Evolutionary conservation across 2,797 vertebrate species (phyloP).

Genomic region (Potorous gilbertii): DNA sequence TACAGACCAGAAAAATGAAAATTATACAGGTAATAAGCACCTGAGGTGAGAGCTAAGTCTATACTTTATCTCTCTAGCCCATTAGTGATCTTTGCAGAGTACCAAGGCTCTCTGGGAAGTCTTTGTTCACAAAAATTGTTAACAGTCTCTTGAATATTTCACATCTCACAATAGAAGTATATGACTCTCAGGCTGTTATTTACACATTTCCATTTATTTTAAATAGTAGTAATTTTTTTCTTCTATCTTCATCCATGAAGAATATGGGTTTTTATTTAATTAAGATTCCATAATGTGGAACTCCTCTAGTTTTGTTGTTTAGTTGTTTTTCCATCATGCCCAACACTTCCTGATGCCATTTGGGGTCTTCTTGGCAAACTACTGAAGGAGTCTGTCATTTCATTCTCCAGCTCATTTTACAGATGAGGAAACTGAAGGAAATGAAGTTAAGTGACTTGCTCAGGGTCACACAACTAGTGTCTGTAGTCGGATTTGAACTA

Average conservation of each 20-base stretch:
- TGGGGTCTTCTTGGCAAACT: no score
- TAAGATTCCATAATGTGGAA: not conserved
- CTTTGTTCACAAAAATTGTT: not conserved
- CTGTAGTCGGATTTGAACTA: not conserved
- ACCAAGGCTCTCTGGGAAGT: not conserved
- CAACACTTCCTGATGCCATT: not conserved
- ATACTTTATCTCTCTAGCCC: not conserved
- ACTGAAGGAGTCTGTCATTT: no score
- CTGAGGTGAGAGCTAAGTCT: not conserved
- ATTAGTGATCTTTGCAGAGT: not conserved
- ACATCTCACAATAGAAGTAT: not conserved
- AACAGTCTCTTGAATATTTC: not conserved
- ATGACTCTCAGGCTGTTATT: not conserved
- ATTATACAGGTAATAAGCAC: not conserved
- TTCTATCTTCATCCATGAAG: not conserved
- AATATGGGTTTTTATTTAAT: not conserved
- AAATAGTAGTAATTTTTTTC: not conserved
- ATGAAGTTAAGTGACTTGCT: no score
- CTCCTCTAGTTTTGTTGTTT: not conserved
- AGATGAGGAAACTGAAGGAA: no score
- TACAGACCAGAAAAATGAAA: not conserved
- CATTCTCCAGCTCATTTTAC: no score
- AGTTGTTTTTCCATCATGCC: not conserved
- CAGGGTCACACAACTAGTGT: not conserved
- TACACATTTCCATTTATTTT: not conserved